Evolutionary conservation across 2,113 vertebrate species (phyloP).

Genomic region (Hirundichthys speculiger): DNA sequence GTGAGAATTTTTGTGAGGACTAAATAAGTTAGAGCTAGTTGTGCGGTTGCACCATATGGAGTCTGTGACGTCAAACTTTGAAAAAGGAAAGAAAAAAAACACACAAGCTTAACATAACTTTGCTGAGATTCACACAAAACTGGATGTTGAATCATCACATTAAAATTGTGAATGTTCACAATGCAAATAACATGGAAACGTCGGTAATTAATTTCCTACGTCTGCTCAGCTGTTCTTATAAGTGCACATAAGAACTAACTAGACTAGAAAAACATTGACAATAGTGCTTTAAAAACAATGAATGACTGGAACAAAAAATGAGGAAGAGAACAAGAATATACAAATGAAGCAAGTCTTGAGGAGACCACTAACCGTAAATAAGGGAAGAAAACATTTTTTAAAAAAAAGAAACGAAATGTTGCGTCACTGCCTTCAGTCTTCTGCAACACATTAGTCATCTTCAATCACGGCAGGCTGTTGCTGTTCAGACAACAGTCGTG

Average conservation of each 20-base stretch:
- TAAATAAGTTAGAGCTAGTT: slow-evolving; percentile 10
- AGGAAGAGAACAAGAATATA: not conserved
- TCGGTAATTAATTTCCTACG: not conserved
- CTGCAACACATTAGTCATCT: not conserved
- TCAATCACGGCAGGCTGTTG: slow-evolving; percentile 16
- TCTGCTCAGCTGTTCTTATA: not conserved
- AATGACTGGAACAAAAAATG: not conserved
- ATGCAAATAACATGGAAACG: not conserved
- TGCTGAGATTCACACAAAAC: not conserved
- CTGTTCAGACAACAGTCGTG: not conserved
- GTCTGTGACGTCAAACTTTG: slow-evolving; percentile 23
- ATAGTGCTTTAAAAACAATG: not conserved
- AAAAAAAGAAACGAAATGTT: not conserved
- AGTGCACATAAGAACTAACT: rapidly evolving
- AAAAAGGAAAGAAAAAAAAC: not conserved
- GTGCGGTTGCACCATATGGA: slow-evolving; percentile 30
- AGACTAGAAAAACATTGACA: not conserved
- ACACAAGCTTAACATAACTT: not conserved
- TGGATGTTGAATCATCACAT: too few relatives aligned
- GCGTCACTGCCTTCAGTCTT: not conserved
- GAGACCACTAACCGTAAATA: not conserved
- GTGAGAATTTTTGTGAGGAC: slow-evolving; percentile 1
- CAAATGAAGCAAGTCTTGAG: slow-evolving; percentile 12
- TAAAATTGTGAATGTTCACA: too few relatives aligned
- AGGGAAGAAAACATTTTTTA: not conserved